These are phyloP conservation scores for Heliconius himera DNA, from an alignment of 1,140 invertebrate genomes.

Conservation along the genomic window DNA sequence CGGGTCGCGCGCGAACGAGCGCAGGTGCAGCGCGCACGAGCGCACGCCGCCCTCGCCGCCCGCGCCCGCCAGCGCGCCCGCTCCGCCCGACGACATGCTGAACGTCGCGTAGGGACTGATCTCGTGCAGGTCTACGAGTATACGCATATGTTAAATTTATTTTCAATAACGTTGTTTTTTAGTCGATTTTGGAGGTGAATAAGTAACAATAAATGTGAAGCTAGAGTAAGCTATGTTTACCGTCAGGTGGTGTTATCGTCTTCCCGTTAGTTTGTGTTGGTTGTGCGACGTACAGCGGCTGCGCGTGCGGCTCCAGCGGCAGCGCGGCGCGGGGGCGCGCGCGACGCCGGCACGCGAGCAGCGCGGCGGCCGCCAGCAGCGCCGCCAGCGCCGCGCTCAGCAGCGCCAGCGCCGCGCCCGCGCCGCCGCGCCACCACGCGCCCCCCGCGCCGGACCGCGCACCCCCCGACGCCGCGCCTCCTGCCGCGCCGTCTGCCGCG, in stretches of 20 bases:
- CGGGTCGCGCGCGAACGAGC: constrained; percentile 89
- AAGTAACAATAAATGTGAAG: too few species aligned
- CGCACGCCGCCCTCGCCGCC: constrained; percentile 81
- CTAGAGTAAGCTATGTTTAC: constrained; percentile 18
- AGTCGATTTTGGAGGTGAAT: too few species aligned
- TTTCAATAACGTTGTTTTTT: too few species aligned
- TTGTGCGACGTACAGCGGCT: constrained; percentile 54
- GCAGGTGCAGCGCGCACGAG: constrained; percentile 90
- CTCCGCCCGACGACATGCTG: constrained; percentile 83
- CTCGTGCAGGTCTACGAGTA: constrained; percentile 89
- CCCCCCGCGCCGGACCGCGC: constrained; percentile 9
- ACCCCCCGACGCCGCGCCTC: constrained; percentile 36
- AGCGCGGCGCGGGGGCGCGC: constrained; percentile 22
- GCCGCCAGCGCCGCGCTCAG: constrained; percentile 46
- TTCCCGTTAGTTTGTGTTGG: constrained; percentile 55
- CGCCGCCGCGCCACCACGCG: constrained; percentile 34
- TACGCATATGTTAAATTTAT: constrained; percentile 3
- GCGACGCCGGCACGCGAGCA: constrained; percentile 40
- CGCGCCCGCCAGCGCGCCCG: constrained; percentile 80
- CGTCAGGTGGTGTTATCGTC: constrained; percentile 43
- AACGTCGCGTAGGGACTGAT: constrained; percentile 93
- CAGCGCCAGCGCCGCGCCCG: constrained; percentile 38
- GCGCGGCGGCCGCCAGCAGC: constrained; percentile 36
- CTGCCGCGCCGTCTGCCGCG: constrained; percentile 18
- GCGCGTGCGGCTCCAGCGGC: constrained; percentile 40